A percentile compares a stretch with the other conserved stretches of the same genome.
Conservation (phyloP, 2,113 vertebrate genomes). For the Triplophysa tibetana region DNA sequence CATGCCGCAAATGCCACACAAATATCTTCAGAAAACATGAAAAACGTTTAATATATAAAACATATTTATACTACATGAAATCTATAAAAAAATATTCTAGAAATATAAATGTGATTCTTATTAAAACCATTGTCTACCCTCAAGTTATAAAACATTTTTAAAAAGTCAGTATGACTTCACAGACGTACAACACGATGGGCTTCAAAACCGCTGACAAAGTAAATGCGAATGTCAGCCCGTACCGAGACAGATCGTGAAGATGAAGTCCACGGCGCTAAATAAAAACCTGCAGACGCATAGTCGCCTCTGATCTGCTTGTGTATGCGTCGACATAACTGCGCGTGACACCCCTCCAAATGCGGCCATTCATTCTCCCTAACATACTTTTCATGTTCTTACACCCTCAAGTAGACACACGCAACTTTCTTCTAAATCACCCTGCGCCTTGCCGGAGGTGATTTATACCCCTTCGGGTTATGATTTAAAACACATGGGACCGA, state of each 20-base stretch:
- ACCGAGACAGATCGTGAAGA: background rate
- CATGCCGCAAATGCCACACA: no score
- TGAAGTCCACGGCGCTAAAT: background rate
- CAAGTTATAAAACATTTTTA: background rate
- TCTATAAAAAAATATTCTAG: no score
- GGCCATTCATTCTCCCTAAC: constrained; percentile 37
- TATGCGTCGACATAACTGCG: constrained; percentile 4
- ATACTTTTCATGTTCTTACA: constrained; percentile 45
- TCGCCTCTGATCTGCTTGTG: constrained; percentile 19
- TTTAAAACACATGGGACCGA: constrained; percentile 52
- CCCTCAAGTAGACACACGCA: constrained; percentile 24
- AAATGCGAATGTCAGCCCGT: constrained; percentile 6
- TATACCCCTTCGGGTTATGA: constrained; percentile 49
- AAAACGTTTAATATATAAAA: background rate
- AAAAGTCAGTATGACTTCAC: background rate
- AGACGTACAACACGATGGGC: background rate
- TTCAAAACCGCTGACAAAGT: background rate
- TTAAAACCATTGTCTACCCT: no score
- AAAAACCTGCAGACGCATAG: constrained; percentile 22
- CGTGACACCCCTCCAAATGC: constrained; percentile 2
- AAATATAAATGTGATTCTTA: no score
- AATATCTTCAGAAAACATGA: no score
- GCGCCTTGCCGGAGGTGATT: constrained; percentile 45
- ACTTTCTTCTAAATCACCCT: constrained; percentile 44
- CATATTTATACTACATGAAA: no score